Percentiles rank a stretch among this genome's conserved stretches.
Evolutionary conservation across 2,113 vertebrate genomes (phyloP).

Genomic region (Lamprotornis superbus): DNA sequence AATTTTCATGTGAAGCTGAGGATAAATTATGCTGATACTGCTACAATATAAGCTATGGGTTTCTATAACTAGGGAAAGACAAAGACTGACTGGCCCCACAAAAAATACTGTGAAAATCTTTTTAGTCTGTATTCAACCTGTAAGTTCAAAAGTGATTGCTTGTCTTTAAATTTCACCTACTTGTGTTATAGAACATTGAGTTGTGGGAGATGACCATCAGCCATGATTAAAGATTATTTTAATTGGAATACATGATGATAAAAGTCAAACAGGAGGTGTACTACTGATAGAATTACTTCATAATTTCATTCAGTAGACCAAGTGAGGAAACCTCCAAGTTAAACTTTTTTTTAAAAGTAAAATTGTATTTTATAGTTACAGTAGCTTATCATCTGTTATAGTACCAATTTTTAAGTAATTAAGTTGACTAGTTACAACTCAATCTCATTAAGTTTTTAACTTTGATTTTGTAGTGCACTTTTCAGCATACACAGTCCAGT

Average conservation of each 20-base stretch:
- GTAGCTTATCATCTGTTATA: background rate
- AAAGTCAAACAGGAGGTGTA: background rate
- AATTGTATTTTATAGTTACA: background rate
- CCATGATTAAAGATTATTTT: background rate
- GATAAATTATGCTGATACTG: background rate
- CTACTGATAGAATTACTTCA: background rate
- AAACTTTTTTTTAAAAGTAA: background rate
- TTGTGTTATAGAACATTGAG: background rate
- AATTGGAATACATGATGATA: background rate
- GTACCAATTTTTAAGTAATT: background rate
- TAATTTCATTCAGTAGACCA: background rate
- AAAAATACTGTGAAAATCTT: background rate
- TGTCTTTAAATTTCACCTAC: background rate
- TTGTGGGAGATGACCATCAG: background rate
- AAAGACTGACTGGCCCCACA: background rate
- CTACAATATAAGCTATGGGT: background rate
- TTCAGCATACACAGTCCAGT: background rate
- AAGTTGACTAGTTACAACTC: background rate
- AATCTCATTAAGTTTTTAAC: background rate
- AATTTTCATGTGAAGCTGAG: background rate
- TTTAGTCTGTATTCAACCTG: background rate
- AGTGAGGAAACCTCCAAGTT: background rate
- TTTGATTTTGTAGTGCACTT: background rate
- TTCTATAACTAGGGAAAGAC: background rate
- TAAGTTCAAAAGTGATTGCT: background rate